Evolutionary conservation across 2,113 vertebrate genomes (phyloP).

Genomic region (Mormyrus iriodes): DNA sequence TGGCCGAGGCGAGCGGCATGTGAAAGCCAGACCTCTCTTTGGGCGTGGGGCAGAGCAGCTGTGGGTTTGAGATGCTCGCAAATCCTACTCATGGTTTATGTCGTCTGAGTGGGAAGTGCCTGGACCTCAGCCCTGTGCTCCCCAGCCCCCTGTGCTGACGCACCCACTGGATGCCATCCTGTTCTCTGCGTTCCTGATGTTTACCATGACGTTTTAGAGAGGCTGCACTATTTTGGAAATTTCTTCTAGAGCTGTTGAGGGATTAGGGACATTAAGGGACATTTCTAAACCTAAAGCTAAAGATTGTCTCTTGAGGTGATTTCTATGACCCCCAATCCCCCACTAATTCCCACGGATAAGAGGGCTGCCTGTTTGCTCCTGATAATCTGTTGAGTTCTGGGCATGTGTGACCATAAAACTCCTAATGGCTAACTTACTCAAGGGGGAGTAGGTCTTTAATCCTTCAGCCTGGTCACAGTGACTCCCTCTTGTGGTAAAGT

Average conservation of each 20-base stretch:
- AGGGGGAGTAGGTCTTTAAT: constrained; percentile 28
- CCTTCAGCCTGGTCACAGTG: constrained; percentile 35
- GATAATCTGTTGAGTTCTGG: constrained; percentile 4
- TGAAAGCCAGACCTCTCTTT: neutral
- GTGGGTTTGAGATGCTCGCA: neutral
- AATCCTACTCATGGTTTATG: neutral
- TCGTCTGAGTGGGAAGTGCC: neutral
- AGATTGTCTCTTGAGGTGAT: neutral
- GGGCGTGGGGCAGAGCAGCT: neutral
- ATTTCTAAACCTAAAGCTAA: neutral
- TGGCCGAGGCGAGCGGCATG: neutral
- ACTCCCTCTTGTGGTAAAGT: constrained; percentile 26
- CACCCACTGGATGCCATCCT: neutral
- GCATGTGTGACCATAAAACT: constrained; percentile 1
- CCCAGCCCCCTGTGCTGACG: neutral
- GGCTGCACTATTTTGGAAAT: neutral
- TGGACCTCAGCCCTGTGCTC: neutral
- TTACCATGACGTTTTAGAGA: neutral
- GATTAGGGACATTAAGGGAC: neutral
- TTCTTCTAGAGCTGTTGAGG: neutral
- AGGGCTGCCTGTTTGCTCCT: constrained; percentile 2
- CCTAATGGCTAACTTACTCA: constrained; percentile 25
- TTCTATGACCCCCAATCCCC: neutral
- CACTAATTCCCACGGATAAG: neutral
- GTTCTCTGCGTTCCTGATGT: neutral